Percentiles rank a stretch among this genome's conserved stretches.
Conservation (phyloP, 2,797 vertebrate genomes). For the Chrosomus eos region DNA sequence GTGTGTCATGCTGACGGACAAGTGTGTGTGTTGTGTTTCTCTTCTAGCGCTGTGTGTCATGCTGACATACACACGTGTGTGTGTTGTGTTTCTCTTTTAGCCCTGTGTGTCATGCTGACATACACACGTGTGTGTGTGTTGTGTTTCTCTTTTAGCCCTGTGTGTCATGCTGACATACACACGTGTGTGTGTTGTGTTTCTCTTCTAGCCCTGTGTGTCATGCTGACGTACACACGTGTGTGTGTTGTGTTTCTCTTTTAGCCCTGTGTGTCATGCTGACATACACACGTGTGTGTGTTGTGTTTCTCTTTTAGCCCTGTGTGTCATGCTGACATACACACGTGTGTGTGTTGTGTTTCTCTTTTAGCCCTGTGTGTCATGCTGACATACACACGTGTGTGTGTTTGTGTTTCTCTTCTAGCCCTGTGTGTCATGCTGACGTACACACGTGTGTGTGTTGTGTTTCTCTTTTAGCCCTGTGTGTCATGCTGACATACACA, state of each 20-base stretch:
- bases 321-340: too few relatives aligned
- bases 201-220: conserved; percentile 75
- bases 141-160: conserved; percentile 71
- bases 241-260: conserved; percentile 54
- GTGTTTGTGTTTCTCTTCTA: conserved; percentile 55
- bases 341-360: not conserved
- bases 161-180: too few relatives aligned
- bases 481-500: too few relatives aligned
- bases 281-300: too few relatives aligned
- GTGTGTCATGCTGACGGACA: conserved; percentile 68
- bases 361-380: conserved; percentile 76
- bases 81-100: conserved; percentile 63
- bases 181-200: not conserved
- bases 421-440: conserved; percentile 78
- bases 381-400: too few relatives aligned
- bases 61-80: too few relatives aligned
- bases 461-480: conserved; percentile 71
- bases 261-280: conserved; percentile 78
- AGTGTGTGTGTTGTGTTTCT: not conserved
- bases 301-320: conserved; percentile 71
- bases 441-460: too few relatives aligned
- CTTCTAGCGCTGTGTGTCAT: conserved; percentile 76
- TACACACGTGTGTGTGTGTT: too few relatives aligned
- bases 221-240: too few relatives aligned
- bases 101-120: conserved; percentile 75